phyloP scores from a whole-genome alignment of 2,113 vertebrate species.

The Percina caprodes region DNA sequence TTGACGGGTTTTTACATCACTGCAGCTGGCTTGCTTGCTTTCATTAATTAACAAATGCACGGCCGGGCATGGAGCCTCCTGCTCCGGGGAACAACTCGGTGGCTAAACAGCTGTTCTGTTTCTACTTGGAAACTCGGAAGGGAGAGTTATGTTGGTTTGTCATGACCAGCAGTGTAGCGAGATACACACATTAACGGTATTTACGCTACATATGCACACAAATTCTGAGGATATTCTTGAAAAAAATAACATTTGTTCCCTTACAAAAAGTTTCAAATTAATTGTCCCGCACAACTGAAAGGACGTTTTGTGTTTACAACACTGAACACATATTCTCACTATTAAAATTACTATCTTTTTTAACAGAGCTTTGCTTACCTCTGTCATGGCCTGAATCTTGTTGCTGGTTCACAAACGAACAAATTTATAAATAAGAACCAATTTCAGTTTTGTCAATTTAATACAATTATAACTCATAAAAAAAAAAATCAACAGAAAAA shows the following conservation, averaged over 20 bases:
- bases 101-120: slow-evolving; percentile 56
- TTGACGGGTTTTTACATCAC: slow-evolving; percentile 29
- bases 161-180: not conserved
- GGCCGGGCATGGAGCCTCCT: not conserved
- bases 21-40: slow-evolving; percentile 43
- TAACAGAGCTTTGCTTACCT: not conserved
- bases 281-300: not conserved
- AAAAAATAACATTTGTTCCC: not conserved
- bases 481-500: not conserved
- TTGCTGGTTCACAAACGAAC: not conserved
- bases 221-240: not conserved
- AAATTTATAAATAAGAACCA: too few species aligned
- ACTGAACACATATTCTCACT: not conserved
- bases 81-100: not conserved
- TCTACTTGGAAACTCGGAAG: not conserved
- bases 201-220: not conserved
- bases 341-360: not conserved
- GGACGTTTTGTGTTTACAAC: not conserved
- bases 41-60: slow-evolving; percentile 48
- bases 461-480: not conserved
- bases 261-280: not conserved
- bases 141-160: slow-evolving; percentile 8
- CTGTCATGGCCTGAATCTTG: not conserved
- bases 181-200: not conserved
- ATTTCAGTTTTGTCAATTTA: slow-evolving; percentile 19